Conservation (phyloP, 2,888 invertebrate species). For the Temnothorax rugatulus region DNA sequence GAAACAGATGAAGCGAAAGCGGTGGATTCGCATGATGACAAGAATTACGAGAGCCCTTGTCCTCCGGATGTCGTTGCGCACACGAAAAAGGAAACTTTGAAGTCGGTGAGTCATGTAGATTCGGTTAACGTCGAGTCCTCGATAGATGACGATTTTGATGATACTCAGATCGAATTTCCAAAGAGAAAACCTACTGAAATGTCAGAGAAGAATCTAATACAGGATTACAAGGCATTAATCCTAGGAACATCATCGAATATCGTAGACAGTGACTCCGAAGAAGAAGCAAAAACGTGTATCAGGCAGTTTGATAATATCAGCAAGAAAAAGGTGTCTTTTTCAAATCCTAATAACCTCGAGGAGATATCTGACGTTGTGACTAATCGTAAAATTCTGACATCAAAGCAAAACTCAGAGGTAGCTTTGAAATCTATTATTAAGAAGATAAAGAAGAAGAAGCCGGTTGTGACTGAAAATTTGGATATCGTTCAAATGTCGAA, state of each 20-base stretch:
- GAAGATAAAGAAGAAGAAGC: constrained; percentile 57
- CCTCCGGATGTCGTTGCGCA: constrained; percentile 82
- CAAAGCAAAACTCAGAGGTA: constrained; percentile 41
- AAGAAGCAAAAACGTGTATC: not conserved
- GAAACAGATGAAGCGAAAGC: constrained; percentile 31
- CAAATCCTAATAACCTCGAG: constrained; percentile 33
- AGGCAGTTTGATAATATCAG: not conserved
- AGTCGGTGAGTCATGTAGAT: not conserved
- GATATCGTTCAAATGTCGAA: constrained; percentile 26
- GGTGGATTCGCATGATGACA: not conserved
- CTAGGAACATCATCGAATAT: constrained; percentile 63
- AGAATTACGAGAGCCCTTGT: constrained; percentile 67
- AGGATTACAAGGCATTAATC: constrained; percentile 76
- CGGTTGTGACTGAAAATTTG: not conserved
- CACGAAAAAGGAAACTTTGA: constrained; percentile 73
- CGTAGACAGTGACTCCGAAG: constrained; percentile 36
- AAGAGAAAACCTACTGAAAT: constrained; percentile 62
- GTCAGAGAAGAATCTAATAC: constrained; percentile 37
- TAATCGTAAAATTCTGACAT: constrained; percentile 28
- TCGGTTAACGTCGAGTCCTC: constrained; percentile 37
- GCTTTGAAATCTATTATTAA: constrained; percentile 75
- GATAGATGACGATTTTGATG: constrained; percentile 70
- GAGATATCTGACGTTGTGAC: constrained; percentile 41
- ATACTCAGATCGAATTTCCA: constrained; percentile 73
- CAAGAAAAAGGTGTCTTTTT: constrained; percentile 77